Percentiles rank a stretch among this genome's conserved stretches.
Conservation (phyloP, 2,888 invertebrate genomes). For the Cryptops parisi region DNA sequence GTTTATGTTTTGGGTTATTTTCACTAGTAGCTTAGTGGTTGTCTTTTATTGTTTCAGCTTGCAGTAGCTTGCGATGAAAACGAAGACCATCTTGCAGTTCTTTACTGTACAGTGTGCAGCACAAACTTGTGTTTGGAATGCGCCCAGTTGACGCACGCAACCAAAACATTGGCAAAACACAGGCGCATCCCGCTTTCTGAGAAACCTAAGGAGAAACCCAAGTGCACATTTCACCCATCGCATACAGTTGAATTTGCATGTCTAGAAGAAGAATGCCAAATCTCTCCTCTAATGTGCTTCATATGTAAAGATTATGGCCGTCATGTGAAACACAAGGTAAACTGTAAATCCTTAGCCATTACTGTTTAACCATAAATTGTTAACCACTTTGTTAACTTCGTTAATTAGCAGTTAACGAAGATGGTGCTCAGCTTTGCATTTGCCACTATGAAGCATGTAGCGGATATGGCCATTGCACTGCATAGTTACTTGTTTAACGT, state of each 20-base stretch:
- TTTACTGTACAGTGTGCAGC: conserved; percentile 42
- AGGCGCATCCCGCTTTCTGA: conserved; percentile 40
- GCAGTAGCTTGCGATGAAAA: conserved; percentile 41
- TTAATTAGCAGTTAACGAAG: too few relatives aligned
- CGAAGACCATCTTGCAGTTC: conserved; percentile 38
- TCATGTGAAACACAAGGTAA: conserved; percentile 40
- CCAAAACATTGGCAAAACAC: conserved; percentile 39
- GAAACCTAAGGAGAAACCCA: conserved; percentile 41
- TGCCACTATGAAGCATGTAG: neutral
- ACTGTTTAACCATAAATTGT: too few relatives aligned
- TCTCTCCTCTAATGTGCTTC: conserved; percentile 41
- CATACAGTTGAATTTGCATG: conserved; percentile 43
- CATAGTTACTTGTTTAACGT: too few relatives aligned
- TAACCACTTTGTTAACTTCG: too few relatives aligned
- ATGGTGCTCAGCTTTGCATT: neutral
- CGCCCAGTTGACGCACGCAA: conserved; percentile 39
- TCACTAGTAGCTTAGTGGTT: conserved; percentile 5
- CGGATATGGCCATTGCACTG: too few relatives aligned
- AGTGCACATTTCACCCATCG: conserved; percentile 39
- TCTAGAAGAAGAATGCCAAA: conserved; percentile 39
- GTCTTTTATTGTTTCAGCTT: conserved; percentile 24
- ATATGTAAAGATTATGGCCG: conserved; percentile 44
- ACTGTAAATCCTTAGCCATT: too few relatives aligned
- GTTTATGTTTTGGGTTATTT: conserved; percentile 7
- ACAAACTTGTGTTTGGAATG: conserved; percentile 42